These are phyloP conservation scores for Phoenicopterus ruber DNA, from an alignment of 2,113 vertebrate genomes.

Conservation along the genomic window DNA sequence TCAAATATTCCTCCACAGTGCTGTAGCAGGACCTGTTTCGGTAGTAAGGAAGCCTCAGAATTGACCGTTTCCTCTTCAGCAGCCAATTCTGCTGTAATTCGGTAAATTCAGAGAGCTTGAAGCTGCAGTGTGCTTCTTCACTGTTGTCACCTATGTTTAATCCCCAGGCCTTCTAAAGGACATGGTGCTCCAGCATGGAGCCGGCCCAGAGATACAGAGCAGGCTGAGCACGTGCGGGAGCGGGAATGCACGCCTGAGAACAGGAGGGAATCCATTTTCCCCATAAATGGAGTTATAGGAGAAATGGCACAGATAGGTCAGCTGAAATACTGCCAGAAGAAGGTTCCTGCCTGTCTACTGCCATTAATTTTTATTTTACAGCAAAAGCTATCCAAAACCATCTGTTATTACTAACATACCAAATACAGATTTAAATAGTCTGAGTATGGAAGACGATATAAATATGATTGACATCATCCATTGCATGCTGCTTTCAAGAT, in stretches of 20 bases:
- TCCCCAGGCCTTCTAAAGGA: not conserved
- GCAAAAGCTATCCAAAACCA: not conserved
- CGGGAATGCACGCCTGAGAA: not conserved
- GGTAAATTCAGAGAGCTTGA: not conserved
- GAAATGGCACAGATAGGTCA: constrained; percentile 36
- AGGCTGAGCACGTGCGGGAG: not conserved
- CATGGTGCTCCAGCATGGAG: not conserved
- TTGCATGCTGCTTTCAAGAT: constrained; percentile 45
- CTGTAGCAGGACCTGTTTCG: not conserved
- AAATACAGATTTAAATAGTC: constrained; percentile 33
- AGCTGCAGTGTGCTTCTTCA: not conserved
- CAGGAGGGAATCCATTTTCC: constrained; percentile 23
- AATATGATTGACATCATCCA: constrained; percentile 43
- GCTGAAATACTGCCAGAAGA: constrained; percentile 42
- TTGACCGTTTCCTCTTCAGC: not conserved
- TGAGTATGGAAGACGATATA: constrained; percentile 46
- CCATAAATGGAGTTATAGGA: constrained; percentile 47
- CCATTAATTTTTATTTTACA: constrained; percentile 28
- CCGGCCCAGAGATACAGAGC: not conserved
- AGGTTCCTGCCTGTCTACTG: constrained; percentile 20
- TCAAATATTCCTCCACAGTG: not conserved
- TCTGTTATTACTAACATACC: constrained; percentile 56
- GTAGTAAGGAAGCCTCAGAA: not conserved
- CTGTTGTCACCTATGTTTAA: too few relatives aligned
- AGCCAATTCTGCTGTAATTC: not conserved